These are phyloP conservation scores for Abscondita cerata DNA, from an alignment of 2,888 invertebrate genomes.

Conservation along the genomic window DNA sequence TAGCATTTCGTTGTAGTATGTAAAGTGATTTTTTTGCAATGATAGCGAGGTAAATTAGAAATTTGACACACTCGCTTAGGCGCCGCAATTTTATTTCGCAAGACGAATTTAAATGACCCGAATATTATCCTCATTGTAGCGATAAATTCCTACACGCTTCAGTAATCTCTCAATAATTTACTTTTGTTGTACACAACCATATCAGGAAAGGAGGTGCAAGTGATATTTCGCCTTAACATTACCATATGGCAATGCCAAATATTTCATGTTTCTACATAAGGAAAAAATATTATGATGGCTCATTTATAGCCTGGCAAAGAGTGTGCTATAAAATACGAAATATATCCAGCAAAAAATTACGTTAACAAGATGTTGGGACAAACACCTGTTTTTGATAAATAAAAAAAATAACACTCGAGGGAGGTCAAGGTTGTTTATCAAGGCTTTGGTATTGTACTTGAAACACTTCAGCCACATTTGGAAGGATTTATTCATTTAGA, in stretches of 20 bases:
- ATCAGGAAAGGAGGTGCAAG: neutral
- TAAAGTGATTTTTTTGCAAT: too few relatives aligned
- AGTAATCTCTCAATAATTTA: too few relatives aligned
- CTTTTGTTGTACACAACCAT: neutral
- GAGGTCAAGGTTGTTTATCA: constrained; percentile 4
- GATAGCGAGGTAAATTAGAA: too few relatives aligned
- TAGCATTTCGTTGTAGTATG: too few relatives aligned
- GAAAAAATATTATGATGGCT: neutral
- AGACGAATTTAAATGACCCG: too few relatives aligned
- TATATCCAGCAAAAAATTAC: constrained; percentile 1
- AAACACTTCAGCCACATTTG: too few relatives aligned
- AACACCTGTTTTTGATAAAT: neutral
- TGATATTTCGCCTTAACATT: constrained; percentile 1
- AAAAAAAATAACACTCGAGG: neutral
- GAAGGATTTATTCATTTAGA: too few relatives aligned
- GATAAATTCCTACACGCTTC: too few relatives aligned
- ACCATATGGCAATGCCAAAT: constrained; percentile 8
- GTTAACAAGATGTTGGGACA: constrained; percentile 10
- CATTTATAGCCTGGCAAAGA: neutral
- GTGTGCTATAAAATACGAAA: constrained; percentile 6
- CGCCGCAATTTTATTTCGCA: too few relatives aligned
- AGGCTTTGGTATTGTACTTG: neutral
- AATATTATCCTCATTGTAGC: too few relatives aligned
- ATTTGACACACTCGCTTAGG: too few relatives aligned
- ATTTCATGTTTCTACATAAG: constrained; percentile 2